These are phyloP conservation scores for Scotopteryx bipunctaria DNA, from an alignment of 2,888 invertebrate genomes.

Conservation along the genomic window DNA sequence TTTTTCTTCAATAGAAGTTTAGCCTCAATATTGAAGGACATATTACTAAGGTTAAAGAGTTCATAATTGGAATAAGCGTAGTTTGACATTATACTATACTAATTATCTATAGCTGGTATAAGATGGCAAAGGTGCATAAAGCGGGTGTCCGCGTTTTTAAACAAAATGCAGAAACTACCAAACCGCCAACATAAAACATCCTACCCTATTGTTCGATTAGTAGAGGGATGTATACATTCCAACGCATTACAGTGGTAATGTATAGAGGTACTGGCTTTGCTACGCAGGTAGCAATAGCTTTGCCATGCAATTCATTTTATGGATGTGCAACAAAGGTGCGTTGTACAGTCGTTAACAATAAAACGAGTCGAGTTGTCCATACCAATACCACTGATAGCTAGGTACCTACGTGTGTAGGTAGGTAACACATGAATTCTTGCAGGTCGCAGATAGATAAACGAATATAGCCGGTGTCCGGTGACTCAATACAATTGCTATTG, in stretches of 20 bases:
- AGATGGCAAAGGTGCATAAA: too few species aligned
- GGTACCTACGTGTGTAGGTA: not conserved
- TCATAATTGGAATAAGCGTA: too few species aligned
- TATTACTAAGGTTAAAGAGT: too few species aligned
- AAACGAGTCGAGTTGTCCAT: conserved; percentile 42
- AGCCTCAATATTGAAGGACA: too few species aligned
- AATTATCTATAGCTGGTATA: too few species aligned
- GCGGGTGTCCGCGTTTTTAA: too few species aligned
- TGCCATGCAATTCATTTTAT: conserved; percentile 15
- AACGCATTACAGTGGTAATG: too few species aligned
- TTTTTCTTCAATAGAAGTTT: too few species aligned
- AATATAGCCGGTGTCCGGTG: conserved; percentile 43
- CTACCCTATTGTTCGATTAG: conserved; percentile 23
- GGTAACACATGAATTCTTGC: conserved; percentile 3
- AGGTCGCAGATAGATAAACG: conserved; percentile 20
- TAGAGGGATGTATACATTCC: too few species aligned
- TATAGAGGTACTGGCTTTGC: conserved; percentile 5
- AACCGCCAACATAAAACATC: conserved; percentile 20
- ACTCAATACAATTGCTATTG: conserved; percentile 49
- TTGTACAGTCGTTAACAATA: conserved; percentile 40
- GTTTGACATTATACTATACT: too few species aligned
- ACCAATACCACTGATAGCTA: conserved; percentile 3
- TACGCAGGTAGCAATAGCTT: conserved; percentile 10
- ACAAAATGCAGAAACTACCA: too few species aligned
- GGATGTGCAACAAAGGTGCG: conserved; percentile 28